These are phyloP conservation scores for Serrognathus titanus DNA, from an alignment of 2,888 invertebrate species.

Conservation along the genomic window DNA sequence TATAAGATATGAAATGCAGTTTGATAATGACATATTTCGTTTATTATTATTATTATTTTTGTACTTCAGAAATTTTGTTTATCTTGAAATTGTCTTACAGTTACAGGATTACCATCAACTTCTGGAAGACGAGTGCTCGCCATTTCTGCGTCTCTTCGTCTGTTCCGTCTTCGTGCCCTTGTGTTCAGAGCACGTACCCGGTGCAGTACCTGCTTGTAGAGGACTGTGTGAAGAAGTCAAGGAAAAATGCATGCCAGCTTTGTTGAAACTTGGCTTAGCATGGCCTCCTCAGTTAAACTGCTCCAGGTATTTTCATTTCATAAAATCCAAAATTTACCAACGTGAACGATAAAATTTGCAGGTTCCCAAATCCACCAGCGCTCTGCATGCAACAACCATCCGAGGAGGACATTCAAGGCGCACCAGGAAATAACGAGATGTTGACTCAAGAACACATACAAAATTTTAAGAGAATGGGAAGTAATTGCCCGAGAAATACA, in stretches of 20 bases:
- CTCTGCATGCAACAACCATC: conserved; percentile 71
- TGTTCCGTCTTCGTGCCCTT: conserved; percentile 90
- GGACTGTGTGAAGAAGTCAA: conserved; percentile 78
- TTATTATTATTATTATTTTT: not conserved
- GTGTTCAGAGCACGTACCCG: conserved; percentile 82
- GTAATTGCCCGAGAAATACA: conserved; percentile 34
- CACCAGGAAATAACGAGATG: conserved; percentile 4
- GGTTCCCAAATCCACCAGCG: conserved; percentile 71
- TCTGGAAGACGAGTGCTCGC: conserved; percentile 75
- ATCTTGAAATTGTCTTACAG: conserved; percentile 60
- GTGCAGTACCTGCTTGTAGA: conserved; percentile 81
- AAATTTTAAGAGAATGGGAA: conserved; percentile 3
- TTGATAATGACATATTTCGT: too few relatives aligned
- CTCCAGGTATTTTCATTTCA: conserved; percentile 42
- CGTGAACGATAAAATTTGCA: conserved; percentile 27
- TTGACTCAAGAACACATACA: conserved; percentile 10
- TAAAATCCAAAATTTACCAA: not conserved
- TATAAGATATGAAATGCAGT: too few relatives aligned
- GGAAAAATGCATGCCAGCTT: conserved; percentile 67
- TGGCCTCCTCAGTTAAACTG: conserved; percentile 79
- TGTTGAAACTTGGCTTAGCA: conserved; percentile 58
- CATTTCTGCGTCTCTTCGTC: conserved; percentile 78
- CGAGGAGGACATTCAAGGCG: conserved; percentile 24
- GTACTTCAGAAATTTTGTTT: too few relatives aligned
- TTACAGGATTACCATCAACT: conserved; percentile 68